These are phyloP conservation scores for Nycticorax nycticorax DNA, from an alignment of 2,113 vertebrate species.

Conservation along the genomic window DNA sequence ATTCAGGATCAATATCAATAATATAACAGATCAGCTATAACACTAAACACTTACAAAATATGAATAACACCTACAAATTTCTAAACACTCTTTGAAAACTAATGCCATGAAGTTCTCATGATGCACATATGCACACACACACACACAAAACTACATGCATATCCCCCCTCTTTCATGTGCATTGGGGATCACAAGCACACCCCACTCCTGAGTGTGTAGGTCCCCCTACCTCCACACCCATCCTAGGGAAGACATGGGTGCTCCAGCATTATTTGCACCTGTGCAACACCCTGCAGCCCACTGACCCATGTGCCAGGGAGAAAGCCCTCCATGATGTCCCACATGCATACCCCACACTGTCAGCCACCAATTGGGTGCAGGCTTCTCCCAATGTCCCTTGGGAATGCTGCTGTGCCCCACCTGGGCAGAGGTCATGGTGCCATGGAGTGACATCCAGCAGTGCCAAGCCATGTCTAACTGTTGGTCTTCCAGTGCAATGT, in stretches of 20 bases:
- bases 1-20: not conserved
- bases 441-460: not conserved
- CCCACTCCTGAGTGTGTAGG: rapidly evolving
- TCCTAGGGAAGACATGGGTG: not conserved
- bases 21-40: not conserved
- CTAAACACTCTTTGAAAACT: not conserved
- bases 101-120: no score
- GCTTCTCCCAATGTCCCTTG: not conserved
- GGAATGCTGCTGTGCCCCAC: not conserved
- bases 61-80: not conserved
- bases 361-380: not conserved
- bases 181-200: no score
- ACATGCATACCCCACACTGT: not conserved
- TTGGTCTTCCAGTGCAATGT: not conserved
- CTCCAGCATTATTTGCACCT: not conserved
- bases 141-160: no score
- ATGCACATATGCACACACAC: no score
- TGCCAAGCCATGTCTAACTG: not conserved
- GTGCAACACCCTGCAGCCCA: rapidly evolving
- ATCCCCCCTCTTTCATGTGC: no score
- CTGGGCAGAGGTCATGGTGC: not conserved
- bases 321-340: not conserved
- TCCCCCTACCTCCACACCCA: not conserved
- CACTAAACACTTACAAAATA: not conserved
- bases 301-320: rapidly evolving